These are phyloP conservation scores for Pegea sp. DNA, from an alignment of 23 tunicate species.

Conservation along the genomic window DNA sequence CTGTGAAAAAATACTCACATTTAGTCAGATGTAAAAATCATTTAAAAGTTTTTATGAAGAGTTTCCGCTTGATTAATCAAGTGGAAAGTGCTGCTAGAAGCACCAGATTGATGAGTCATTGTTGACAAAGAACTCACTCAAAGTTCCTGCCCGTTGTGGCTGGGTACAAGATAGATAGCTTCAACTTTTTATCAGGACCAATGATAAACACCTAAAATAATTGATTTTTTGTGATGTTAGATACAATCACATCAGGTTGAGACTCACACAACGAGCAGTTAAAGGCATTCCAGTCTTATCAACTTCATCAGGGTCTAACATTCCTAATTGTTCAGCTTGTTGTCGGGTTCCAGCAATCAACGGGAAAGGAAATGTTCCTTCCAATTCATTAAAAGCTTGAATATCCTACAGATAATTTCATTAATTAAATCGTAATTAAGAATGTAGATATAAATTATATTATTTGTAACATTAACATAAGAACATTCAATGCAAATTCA, in stretches of 20 bases:
- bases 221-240: too few relatives aligned
- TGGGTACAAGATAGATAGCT: conserved; percentile 86
- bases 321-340: conserved; percentile 55
- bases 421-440: neutral
- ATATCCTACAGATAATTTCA: conserved; percentile 45
- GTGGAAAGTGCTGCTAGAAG: too few relatives aligned
- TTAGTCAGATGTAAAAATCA: neutral
- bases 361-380: conserved; percentile 76
- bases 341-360: conserved; percentile 68
- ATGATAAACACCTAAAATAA: conserved; percentile 84
- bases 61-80: too few relatives aligned
- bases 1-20: conserved; percentile 11
- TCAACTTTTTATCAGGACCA: conserved; percentile 85
- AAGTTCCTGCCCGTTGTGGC: conserved; percentile 97
- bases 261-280: conserved; percentile 79
- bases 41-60: neutral
- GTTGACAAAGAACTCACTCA: conserved; percentile 19
- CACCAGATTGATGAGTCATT: too few relatives aligned
- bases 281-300: conserved; percentile 81
- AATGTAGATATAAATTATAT: neutral
- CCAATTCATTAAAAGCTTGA: conserved; percentile 17
- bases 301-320: conserved; percentile 95
- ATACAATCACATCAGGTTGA: too few relatives aligned
- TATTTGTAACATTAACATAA: neutral
- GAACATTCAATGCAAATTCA: too few relatives aligned